A percentile compares a stretch with the other conserved stretches of the same genome.
phyloP scores from a whole-genome alignment of 2,113 vertebrate species.

The Guaruba guarouba region DNA sequence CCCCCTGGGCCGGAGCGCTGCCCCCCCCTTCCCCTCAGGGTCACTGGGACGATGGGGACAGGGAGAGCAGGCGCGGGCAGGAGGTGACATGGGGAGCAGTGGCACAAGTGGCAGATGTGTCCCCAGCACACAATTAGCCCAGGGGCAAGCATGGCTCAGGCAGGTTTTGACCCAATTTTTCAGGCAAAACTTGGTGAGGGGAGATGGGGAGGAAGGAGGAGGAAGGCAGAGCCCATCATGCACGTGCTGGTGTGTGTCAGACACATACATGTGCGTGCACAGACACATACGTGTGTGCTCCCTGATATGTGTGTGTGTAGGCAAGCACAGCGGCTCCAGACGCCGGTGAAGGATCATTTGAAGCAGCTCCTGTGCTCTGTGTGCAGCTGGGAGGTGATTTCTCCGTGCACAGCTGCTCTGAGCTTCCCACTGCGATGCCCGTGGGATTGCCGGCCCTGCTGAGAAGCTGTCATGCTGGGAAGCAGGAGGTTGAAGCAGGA shows the following conservation, averaged over 20 bases:
- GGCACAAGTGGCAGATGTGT: not conserved
- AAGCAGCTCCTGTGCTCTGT: not conserved
- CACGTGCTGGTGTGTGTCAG: not conserved
- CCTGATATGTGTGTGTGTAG: accelerated
- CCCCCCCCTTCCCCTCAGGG: accelerated
- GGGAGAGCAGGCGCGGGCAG: accelerated
- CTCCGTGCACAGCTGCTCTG: not conserved
- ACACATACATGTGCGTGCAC: accelerated
- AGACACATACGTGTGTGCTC: not conserved
- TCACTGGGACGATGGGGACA: accelerated
- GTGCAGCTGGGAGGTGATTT: not conserved
- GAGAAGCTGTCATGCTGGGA: not conserved
- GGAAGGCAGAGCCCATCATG: not conserved
- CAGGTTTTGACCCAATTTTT: slow-evolving; percentile 46
- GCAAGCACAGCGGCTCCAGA: not conserved
- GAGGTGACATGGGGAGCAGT: not conserved
- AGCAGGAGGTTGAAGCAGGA: not conserved
- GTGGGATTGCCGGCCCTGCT: not conserved
- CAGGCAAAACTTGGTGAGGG: not conserved
- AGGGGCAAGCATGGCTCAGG: not conserved
- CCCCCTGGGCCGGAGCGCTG: accelerated
- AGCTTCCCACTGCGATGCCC: not conserved
- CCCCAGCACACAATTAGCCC: not conserved
- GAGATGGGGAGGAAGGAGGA: not conserved
- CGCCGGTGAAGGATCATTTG: not conserved